phyloP scores from a whole-genome alignment of 1,140 invertebrate genomes.

The Samia ricini region DNA sequence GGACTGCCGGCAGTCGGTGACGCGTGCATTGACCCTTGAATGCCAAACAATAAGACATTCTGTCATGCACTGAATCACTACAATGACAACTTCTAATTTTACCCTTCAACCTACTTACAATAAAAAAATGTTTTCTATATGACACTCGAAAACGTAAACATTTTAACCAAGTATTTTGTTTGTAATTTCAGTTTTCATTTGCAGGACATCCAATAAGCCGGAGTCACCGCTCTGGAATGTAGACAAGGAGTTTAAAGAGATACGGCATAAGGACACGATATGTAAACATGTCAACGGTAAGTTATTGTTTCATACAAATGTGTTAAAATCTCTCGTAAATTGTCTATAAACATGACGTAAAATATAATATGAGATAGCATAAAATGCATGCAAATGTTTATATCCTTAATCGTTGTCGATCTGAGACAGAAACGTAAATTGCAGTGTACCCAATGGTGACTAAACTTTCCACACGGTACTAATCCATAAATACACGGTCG shows the following conservation, averaged over 20 bases:
- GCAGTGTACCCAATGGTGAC: slow-evolving; percentile 53
- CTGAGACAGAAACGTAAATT: slow-evolving; percentile 37
- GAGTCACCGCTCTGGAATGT: slow-evolving; percentile 63
- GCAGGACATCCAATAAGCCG: slow-evolving; percentile 61
- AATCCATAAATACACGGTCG: slow-evolving; percentile 68
- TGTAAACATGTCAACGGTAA: slow-evolving; percentile 70
- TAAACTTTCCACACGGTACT: slow-evolving; percentile 74
- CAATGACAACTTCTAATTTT: slow-evolving; percentile 25
- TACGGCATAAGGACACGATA: slow-evolving; percentile 56
- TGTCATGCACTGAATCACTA: slow-evolving; percentile 49
- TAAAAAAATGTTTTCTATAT: background rate
- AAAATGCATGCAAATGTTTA: background rate
- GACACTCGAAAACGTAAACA: background rate
- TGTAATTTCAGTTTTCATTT: slow-evolving; percentile 39
- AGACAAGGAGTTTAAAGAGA: slow-evolving; percentile 58
- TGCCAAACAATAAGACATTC: slow-evolving; percentile 46
- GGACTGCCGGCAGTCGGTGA: slow-evolving; percentile 31
- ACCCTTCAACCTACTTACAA: slow-evolving; percentile 5
- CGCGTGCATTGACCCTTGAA: slow-evolving; percentile 60
- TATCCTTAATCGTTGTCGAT: slow-evolving; percentile 33
- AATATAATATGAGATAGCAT: no score
- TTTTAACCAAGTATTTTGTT: slow-evolving; percentile 22
- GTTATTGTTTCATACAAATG: slow-evolving; percentile 16
- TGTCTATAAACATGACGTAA: background rate
- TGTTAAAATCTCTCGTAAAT: no score